Evolutionary conservation across 2,113 vertebrate genomes (phyloP).

Genomic region (Pangasianodon hypophthalmus): DNA sequence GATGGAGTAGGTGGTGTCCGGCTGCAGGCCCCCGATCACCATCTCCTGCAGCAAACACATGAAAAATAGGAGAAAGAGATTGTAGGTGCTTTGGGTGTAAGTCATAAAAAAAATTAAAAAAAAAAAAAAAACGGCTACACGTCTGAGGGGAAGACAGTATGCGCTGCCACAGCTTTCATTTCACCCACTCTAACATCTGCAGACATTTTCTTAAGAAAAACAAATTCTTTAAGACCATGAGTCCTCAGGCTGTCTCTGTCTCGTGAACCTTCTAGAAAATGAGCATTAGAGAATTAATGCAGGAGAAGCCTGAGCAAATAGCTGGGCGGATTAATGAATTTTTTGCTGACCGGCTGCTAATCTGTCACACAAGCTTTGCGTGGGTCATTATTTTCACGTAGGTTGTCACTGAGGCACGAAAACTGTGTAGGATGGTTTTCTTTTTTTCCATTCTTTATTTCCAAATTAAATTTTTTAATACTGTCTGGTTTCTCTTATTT

Average conservation of each 20-base stretch:
- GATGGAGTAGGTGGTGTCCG: conserved; percentile 94
- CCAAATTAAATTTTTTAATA: background rate
- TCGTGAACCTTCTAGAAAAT: conserved; percentile 8
- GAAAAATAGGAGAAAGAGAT: conserved; percentile 28
- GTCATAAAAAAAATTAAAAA: background rate
- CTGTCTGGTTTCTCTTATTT: background rate
- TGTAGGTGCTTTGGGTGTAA: conserved; percentile 17
- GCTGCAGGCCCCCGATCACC: conserved; percentile 90
- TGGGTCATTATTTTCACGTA: background rate
- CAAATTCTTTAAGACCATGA: conserved; percentile 13
- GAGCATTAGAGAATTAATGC: conserved; percentile 35
- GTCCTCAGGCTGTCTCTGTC: background rate
- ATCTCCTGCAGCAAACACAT: conserved; percentile 82
- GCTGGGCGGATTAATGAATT: conserved; percentile 63
- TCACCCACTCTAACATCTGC: conserved; percentile 17
- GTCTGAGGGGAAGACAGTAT: background rate
- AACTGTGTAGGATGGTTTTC: background rate
- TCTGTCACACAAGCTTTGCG: conserved; percentile 13
- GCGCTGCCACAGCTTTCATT: background rate
- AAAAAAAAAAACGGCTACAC: background rate
- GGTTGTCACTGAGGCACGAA: background rate
- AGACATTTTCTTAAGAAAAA: background rate
- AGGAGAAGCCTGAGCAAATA: conserved; percentile 26
- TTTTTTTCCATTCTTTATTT: background rate
- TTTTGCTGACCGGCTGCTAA: background rate